Percentiles rank a stretch among this genome's conserved stretches.
These are phyloP conservation scores for Tyrophagus putrescentiae DNA, from an alignment of 1,140 invertebrate genomes.

Conservation along the genomic window DNA sequence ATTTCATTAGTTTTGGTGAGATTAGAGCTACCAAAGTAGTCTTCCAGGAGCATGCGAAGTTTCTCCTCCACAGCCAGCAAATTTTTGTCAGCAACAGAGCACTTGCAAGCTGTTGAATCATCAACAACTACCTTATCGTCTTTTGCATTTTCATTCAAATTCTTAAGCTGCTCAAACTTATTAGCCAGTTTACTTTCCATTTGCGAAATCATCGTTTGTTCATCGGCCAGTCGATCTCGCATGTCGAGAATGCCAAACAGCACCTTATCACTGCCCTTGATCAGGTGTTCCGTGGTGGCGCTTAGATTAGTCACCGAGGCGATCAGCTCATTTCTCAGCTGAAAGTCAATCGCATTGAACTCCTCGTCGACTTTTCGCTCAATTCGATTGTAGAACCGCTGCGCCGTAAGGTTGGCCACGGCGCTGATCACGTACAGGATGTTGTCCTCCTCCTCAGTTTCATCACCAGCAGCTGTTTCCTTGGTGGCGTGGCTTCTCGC, in stretches of 20 bases:
- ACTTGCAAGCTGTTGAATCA: too few relatives aligned
- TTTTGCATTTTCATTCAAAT: background rate
- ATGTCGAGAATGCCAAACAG: background rate
- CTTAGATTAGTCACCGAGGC: background rate
- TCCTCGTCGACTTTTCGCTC: background rate
- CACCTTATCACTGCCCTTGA: background rate
- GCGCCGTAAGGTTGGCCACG: background rate
- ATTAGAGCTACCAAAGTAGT: background rate
- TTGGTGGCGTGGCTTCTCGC: background rate
- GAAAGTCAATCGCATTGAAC: slow-evolving; percentile 6
- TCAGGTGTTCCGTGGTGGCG: background rate
- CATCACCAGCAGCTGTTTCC: background rate
- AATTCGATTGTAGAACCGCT: background rate
- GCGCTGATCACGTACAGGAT: background rate
- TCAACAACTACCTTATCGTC: background rate
- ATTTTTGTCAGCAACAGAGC: background rate
- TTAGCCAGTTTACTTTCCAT: background rate
- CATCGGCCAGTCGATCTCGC: background rate
- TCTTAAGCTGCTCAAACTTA: background rate
- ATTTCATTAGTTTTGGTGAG: background rate
- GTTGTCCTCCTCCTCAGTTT: background rate
- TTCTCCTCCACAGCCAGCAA: background rate
- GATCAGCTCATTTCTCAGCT: background rate
- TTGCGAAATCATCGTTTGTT: background rate
- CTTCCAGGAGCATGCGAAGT: background rate